Percentiles rank a stretch among this genome's conserved stretches.
These are phyloP conservation scores for Danaus plexippus DNA, from an alignment of 1,140 invertebrate species.

Conservation along the genomic window DNA sequence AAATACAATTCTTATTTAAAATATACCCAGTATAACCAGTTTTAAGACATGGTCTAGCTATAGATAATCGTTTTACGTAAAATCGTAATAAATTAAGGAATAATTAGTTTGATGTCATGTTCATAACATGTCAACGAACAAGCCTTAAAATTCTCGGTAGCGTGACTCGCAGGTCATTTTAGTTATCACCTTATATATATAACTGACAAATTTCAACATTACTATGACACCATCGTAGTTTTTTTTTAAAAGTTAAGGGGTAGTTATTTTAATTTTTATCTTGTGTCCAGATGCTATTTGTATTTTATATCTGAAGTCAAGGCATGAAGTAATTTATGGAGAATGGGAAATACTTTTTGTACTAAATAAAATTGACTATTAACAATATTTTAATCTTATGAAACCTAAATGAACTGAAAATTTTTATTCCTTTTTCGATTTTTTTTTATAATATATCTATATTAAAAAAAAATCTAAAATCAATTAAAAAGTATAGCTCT, in stretches of 20 bases:
- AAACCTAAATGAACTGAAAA: too few species aligned
- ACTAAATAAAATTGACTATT: neutral
- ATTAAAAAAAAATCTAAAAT: too few species aligned
- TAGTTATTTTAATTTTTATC: neutral
- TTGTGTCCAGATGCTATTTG: neutral
- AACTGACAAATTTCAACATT: constrained; percentile 30
- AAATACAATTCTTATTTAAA: too few species aligned
- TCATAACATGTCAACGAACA: neutral
- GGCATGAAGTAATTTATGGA: neutral
- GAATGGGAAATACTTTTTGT: neutral
- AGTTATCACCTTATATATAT: constrained; percentile 37
- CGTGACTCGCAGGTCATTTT: constrained; percentile 25
- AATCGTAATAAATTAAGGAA: too few species aligned
- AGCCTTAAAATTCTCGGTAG: constrained; percentile 11
- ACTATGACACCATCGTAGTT: constrained; percentile 26
- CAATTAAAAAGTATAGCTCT: too few species aligned
- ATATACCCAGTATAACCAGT: too few species aligned
- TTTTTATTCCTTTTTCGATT: too few species aligned
- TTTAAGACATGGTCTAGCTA: too few species aligned
- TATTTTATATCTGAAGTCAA: neutral
- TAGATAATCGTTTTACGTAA: too few species aligned
- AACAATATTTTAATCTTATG: neutral
- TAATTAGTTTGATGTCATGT: too few species aligned
- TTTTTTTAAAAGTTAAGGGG: constrained; percentile 3
- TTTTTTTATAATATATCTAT: too few species aligned